phyloP scores from a whole-genome alignment of 2,888 invertebrate species.

The Oasisia sp. region DNA sequence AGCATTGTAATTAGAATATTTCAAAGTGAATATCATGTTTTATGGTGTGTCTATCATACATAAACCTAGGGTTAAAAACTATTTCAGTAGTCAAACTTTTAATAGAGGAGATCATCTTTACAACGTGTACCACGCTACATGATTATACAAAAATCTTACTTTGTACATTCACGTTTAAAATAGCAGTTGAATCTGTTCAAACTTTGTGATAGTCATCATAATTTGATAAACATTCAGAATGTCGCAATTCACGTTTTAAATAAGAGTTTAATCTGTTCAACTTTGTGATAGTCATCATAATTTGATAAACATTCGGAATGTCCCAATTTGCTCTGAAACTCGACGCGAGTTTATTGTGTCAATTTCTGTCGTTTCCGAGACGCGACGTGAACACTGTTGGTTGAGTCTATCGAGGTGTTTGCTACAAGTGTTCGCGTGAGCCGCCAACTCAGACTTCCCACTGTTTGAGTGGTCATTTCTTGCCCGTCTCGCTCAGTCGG shows the following conservation, averaged over 20 bases:
- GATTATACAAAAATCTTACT: too few species aligned
- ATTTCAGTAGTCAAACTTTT: background rate
- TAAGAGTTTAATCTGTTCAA: background rate
- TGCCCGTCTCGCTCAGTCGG: background rate
- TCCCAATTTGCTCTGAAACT: background rate
- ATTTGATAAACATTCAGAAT: background rate
- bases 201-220: background rate
- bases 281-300: background rate
- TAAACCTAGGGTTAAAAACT: background rate
- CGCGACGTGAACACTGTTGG: background rate
- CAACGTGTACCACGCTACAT: too few species aligned
- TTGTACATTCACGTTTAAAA: background rate
- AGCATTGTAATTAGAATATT: too few species aligned
- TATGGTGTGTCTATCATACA: background rate
- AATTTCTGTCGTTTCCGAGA: background rate
- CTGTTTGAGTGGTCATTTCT: conserved; percentile 8
- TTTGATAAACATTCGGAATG: background rate
- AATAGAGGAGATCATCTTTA: too few species aligned
- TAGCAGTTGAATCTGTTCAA: too few species aligned
- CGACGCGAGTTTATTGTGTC: background rate
- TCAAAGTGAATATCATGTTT: background rate
- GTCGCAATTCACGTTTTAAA: background rate
- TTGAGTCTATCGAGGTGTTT: background rate
- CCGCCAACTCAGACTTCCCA: background rate
- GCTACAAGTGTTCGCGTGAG: background rate